Evolutionary conservation across 2,113 vertebrate species (phyloP).

Genomic region (Cavia porcellus): DNA sequence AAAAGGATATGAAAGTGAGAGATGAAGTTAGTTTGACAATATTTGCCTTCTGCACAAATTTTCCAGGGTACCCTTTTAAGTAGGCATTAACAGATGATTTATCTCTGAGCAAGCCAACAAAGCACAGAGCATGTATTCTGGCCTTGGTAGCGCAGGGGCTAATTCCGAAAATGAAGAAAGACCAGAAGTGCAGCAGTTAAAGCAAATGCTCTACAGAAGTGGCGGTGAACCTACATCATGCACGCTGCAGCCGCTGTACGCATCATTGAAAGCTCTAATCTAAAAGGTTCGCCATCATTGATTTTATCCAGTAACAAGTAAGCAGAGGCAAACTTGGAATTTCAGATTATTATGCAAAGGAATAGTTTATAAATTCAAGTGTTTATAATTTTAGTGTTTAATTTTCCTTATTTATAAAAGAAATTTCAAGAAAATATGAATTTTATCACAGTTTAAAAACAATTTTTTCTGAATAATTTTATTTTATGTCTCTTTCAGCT

Average conservation of each 20-base stretch:
- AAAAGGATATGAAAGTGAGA: not conserved
- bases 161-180: constrained; percentile 43
- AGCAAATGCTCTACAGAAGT: not conserved
- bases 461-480: constrained; percentile 21
- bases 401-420: constrained; percentile 34
- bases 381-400: not conserved
- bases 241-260: not conserved
- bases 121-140: constrained; percentile 15
- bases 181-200: not conserved
- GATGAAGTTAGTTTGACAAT: not conserved
- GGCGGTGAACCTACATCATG: not conserved
- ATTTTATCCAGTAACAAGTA: not conserved
- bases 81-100: constrained; percentile 63
- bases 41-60: constrained; percentile 24
- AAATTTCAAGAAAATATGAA: not conserved
- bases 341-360: not conserved
- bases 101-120: constrained; percentile 55
- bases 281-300: not conserved
- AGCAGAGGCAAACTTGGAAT: not conserved
- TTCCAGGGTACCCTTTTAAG: constrained; percentile 49
- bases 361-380: not conserved
- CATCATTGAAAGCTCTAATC: not conserved
- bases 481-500: not conserved
- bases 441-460: constrained; percentile 41
- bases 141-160: not conserved